Percentiles rank a stretch among this genome's conserved stretches.
These are phyloP conservation scores for Griposia aprilina DNA, from an alignment of 2,888 invertebrate genomes.

Conservation along the genomic window DNA sequence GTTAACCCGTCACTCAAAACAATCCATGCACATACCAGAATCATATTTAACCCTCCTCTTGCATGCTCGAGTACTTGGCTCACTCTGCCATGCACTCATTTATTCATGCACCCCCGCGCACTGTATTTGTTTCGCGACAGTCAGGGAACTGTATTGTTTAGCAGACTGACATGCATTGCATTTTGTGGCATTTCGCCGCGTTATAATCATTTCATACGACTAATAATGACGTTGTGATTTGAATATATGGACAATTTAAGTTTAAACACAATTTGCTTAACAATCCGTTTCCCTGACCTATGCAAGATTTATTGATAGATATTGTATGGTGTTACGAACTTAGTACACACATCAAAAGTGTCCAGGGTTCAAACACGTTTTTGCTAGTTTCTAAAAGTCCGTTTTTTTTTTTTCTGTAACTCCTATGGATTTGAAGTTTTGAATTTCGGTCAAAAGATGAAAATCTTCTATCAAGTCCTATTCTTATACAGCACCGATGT, in stretches of 20 bases:
- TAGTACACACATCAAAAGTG: no score
- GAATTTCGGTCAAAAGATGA: no score
- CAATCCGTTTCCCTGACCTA: neutral
- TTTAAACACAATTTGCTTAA: neutral
- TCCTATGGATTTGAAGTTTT: no score
- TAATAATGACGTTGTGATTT: no score
- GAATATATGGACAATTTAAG: neutral
- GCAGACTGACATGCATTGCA: neutral
- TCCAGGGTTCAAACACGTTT: no score
- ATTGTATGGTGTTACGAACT: no score
- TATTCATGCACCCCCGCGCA: constrained; percentile 52
- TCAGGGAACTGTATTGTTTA: constrained; percentile 12
- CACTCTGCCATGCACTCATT: constrained; percentile 48
- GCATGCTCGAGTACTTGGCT: constrained; percentile 30
- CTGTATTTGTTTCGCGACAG: constrained; percentile 42
- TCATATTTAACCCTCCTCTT: constrained; percentile 27
- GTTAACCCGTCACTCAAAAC: constrained; percentile 6
- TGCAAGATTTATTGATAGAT: no score
- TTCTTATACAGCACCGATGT: no score
- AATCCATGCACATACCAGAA: constrained; percentile 22
- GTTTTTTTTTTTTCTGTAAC: no score
- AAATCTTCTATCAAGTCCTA: no score
- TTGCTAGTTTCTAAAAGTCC: no score
- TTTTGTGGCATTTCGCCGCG: no score
- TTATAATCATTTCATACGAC: neutral